A percentile compares a stretch with the other conserved stretches of the same genome.
Conservation (phyloP, 2,888 invertebrate species). For the Meiosimyza platycephala region DNA sequence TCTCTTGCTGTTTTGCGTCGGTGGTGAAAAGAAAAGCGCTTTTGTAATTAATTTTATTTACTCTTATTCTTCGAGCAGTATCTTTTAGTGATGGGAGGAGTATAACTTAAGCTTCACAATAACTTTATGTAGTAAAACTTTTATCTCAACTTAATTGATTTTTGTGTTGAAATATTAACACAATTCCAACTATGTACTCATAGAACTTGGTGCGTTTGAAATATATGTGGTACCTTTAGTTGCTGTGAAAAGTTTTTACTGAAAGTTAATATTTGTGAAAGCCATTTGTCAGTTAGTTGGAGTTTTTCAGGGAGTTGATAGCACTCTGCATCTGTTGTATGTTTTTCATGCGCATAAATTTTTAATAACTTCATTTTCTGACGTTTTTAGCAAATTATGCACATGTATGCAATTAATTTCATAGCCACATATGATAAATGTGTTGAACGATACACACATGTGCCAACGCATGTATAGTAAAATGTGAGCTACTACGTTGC, state of each 20-base stretch:
- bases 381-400: slow-evolving; percentile 49
- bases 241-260: background rate
- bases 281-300: slow-evolving; percentile 25
- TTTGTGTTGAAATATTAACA: slow-evolving; percentile 16
- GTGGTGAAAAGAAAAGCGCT: slow-evolving; percentile 22
- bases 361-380: slow-evolving; percentile 56
- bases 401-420: slow-evolving; percentile 57
- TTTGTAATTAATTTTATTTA: slow-evolving; percentile 37
- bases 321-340: too few relatives aligned
- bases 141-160: slow-evolving; percentile 53
- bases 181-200: too few relatives aligned
- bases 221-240: background rate
- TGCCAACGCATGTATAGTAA: too few relatives aligned
- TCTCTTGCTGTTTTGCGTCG: background rate
- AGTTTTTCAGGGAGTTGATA: too few relatives aligned
- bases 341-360: slow-evolving; percentile 46
- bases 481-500: too few relatives aligned
- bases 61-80: background rate
- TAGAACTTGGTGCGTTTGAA: slow-evolving; percentile 15
- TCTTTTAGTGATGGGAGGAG: background rate
- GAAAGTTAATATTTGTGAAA: background rate
- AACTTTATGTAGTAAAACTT: slow-evolving; percentile 42
- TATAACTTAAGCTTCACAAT: slow-evolving; percentile 26
- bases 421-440: background rate
- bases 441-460: background rate